Percentiles rank a stretch among this genome's conserved stretches.
phyloP scores from a whole-genome alignment of 2,113 vertebrate genomes.

The Pogonocichla stellata region DNA sequence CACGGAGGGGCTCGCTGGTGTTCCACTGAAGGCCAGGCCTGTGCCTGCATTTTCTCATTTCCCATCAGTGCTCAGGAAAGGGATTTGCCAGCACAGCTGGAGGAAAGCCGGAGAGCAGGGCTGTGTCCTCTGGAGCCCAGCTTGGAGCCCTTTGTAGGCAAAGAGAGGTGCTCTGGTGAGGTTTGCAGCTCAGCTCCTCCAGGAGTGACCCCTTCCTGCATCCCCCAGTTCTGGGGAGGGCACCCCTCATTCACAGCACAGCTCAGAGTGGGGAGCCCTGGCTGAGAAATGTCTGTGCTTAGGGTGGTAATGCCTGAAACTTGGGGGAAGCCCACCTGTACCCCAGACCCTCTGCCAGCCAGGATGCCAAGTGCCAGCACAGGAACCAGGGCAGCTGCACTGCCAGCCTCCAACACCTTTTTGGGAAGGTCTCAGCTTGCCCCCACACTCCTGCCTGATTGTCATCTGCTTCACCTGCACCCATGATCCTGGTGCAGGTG shows the following conservation, averaged over 20 bases:
- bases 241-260: neutral
- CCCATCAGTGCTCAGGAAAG: neutral
- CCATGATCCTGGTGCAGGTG: accelerated
- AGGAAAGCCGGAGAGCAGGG: neutral
- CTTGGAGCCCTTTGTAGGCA: neutral
- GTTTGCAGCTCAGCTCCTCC: neutral
- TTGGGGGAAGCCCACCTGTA: neutral
- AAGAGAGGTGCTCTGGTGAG: neutral
- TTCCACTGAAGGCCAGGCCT: neutral
- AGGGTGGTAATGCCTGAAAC: neutral
- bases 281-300: neutral
- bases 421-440: neutral
- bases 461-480: neutral
- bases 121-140: neutral
- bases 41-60: slow-evolving; percentile 46
- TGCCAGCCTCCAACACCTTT: neutral
- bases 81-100: slow-evolving; percentile 31
- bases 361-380: neutral
- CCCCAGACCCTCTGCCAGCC: neutral
- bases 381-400: neutral
- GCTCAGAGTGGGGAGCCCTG: neutral
- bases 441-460: accelerated
- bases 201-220: accelerated
- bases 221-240: neutral
- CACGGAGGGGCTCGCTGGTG: neutral